These are phyloP conservation scores for Agonum fuliginosum DNA, from an alignment of 2,888 invertebrate genomes.

Conservation along the genomic window DNA sequence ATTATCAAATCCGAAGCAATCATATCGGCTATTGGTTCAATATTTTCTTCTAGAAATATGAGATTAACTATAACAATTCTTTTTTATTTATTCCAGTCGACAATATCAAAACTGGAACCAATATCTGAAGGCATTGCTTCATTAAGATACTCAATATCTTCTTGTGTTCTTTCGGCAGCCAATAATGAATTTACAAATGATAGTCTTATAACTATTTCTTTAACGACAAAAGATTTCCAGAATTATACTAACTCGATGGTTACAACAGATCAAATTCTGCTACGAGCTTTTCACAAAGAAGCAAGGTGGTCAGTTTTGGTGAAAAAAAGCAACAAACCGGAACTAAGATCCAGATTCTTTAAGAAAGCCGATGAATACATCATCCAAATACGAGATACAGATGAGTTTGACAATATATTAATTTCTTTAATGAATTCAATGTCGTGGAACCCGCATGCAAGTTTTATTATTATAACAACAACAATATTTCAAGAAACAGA, in stretches of 20 bases:
- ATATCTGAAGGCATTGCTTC: constrained; percentile 15
- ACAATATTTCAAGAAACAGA: constrained; percentile 27
- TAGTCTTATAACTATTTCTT: constrained; percentile 36
- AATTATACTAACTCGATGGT: constrained; percentile 46
- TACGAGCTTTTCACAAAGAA: constrained; percentile 31
- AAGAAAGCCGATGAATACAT: constrained; percentile 57
- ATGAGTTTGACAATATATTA: constrained; percentile 40
- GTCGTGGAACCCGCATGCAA: constrained; percentile 54
- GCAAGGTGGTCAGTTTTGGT: constrained; percentile 37
- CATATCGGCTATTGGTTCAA: not conserved
- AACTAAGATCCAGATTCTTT: constrained; percentile 35
- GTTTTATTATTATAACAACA: constrained; percentile 45
- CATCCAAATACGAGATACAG: constrained; percentile 47
- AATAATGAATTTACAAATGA: constrained; percentile 32
- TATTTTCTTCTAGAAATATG: not conserved
- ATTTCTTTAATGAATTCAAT: not conserved
- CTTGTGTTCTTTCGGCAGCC: constrained; percentile 41
- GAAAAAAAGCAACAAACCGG: constrained; percentile 32
- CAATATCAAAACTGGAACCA: constrained; percentile 31
- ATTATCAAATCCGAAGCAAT: not conserved
- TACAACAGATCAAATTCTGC: constrained; percentile 48
- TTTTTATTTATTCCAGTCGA: not conserved
- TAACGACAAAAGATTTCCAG: constrained; percentile 32
- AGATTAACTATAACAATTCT: not conserved
- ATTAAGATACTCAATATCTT: constrained; percentile 49